A percentile compares a stretch with the other conserved stretches of the same genome.
Evolutionary conservation across 2,888 invertebrate genomes (phyloP).

Genomic region (Acanthosepion lycidas): DNA sequence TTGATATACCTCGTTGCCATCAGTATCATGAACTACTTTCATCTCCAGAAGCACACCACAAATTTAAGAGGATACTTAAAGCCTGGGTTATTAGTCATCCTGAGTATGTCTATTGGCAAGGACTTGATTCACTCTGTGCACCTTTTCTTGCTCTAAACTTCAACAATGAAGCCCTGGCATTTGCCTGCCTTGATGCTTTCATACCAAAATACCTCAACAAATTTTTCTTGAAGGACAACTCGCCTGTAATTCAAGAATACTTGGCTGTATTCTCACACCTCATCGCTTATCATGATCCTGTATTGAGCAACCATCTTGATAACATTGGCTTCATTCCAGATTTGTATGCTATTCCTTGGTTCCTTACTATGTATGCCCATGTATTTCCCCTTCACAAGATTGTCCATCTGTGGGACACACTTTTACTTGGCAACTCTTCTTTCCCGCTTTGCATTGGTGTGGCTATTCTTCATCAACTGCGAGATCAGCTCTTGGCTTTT

Average conservation of each 20-base stretch:
- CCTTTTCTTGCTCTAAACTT: constrained; percentile 98
- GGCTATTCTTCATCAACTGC: constrained; percentile 90
- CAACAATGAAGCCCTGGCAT: constrained; percentile 96
- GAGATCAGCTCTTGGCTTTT: constrained; percentile 80
- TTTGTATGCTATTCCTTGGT: constrained; percentile 97
- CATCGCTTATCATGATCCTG: constrained; percentile 95
- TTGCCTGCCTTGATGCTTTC: constrained; percentile 93
- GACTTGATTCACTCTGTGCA: constrained; percentile 96
- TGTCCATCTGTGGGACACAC: constrained; percentile 96
- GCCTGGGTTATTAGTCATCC: constrained; percentile 96
- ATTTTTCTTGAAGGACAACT: constrained; percentile 98
- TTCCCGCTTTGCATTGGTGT: constrained; percentile 96
- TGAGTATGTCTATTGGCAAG: constrained; percentile 99
- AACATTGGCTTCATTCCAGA: constrained; percentile 96
- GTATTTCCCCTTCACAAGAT: constrained; percentile 98
- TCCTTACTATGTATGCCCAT: constrained; percentile 98
- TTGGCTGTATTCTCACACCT: constrained; percentile 96
- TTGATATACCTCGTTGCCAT: constrained; percentile 98
- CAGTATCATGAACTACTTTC: constrained; percentile 97
- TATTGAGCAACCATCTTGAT: constrained; percentile 90
- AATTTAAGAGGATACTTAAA: constrained; percentile 93
- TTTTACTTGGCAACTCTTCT: constrained; percentile 92
- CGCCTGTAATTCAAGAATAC: constrained; percentile 96
- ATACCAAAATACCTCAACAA: constrained; percentile 96
- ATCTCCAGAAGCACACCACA: constrained; percentile 92